Conservation (phyloP, 2,113 vertebrate species). For the Cololabis saira region DNA sequence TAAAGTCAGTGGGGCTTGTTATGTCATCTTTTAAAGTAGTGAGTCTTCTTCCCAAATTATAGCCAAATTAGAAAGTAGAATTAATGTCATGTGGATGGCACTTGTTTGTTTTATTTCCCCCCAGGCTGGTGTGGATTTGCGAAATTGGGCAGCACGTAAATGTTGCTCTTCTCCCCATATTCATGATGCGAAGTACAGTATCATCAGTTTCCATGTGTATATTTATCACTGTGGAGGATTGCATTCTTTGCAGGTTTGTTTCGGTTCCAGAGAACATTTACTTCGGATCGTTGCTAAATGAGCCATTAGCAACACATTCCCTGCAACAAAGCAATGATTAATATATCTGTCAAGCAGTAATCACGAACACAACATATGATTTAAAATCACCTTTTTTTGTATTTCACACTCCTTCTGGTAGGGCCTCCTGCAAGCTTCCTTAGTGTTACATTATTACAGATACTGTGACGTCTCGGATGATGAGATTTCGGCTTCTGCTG, state of each 20-base stretch:
- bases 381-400: not conserved
- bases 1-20: not conserved
- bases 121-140: not conserved
- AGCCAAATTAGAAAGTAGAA: no score
- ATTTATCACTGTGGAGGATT: not conserved
- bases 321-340: not conserved
- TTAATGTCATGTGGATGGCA: no score
- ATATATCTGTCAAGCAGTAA: not conserved
- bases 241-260: not conserved
- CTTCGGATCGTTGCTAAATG: not conserved
- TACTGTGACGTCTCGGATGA: not conserved
- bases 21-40: not conserved
- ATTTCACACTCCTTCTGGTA: not conserved
- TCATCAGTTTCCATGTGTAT: no score
- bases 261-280: not conserved
- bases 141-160: not conserved
- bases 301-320: slow-evolving; percentile 12
- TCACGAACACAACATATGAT: not conserved
- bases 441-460: not conserved
- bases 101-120: no score
- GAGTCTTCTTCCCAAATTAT: not conserved
- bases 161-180: not conserved
- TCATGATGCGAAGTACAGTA: not conserved
- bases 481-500: no score
- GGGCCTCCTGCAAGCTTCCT: not conserved